Evolutionary conservation across 2,888 invertebrate species (phyloP).

Genomic region (Malthinus flaveolus): DNA sequence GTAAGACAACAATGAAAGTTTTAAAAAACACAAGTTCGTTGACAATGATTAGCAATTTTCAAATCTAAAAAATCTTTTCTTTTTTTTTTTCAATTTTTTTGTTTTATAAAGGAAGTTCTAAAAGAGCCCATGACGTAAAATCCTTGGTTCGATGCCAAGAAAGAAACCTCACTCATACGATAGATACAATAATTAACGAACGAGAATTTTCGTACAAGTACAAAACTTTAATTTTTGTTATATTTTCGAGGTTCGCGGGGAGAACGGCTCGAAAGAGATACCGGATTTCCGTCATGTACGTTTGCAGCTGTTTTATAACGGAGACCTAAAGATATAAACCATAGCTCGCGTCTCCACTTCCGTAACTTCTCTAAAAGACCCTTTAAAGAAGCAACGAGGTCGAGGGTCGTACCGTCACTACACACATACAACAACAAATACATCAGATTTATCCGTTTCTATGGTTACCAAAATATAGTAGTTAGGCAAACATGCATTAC

Average conservation of each 20-base stretch:
- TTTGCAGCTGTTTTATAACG: conserved; percentile 45
- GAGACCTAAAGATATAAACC: conserved; percentile 1
- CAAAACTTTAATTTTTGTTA: neutral
- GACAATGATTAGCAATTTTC: conserved; percentile 10
- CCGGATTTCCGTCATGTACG: conserved; percentile 51
- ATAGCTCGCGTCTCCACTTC: neutral
- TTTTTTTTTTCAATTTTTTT: neutral
- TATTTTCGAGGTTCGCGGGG: neutral
- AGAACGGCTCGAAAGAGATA: conserved; percentile 30
- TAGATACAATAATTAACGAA: conserved; percentile 16
- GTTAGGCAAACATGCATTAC: conserved; percentile 37
- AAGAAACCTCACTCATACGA: conserved; percentile 11
- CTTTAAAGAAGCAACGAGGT: conserved; percentile 11
- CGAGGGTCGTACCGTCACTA: conserved; percentile 32
- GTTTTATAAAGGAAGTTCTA: conserved; percentile 22
- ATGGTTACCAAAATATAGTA: conserved; percentile 33
- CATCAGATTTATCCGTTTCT: conserved; percentile 34
- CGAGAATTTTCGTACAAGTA: neutral
- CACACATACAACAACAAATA: conserved; percentile 30
- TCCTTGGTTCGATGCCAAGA: conserved; percentile 22
- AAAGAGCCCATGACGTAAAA: conserved; percentile 20
- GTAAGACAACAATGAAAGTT: conserved; percentile 13
- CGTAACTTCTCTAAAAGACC: neutral
- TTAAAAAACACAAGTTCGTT: conserved; percentile 20
- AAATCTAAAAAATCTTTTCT: neutral